Percentiles rank a stretch among this genome's conserved stretches.
Evolutionary conservation across 2,797 vertebrate species (phyloP).

Genomic region (Lagorchestes hirsutus): DNA sequence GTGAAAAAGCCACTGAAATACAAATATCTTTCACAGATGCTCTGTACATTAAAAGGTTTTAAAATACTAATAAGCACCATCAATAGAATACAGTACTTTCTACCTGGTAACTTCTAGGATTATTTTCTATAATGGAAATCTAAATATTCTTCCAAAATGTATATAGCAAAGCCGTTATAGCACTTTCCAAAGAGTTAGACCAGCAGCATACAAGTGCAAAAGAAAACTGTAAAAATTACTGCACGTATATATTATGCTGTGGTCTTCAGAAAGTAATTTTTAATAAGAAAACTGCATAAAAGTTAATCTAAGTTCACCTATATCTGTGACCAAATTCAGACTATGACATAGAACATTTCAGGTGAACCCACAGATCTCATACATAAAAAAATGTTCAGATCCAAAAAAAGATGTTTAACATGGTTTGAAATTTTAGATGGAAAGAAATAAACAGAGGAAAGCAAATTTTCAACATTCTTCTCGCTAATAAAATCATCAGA

Average conservation of each 20-base stretch:
- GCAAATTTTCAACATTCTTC: background rate
- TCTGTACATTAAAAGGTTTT: background rate
- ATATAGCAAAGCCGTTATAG: background rate
- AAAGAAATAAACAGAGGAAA: background rate
- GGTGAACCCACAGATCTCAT: background rate
- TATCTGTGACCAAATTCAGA: slow-evolving; percentile 23
- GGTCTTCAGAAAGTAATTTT: background rate
- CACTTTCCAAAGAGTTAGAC: background rate
- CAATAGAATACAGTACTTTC: background rate
- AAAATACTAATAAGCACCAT: background rate
- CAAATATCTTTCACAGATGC: slow-evolving; percentile 11
- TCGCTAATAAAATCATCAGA: background rate
- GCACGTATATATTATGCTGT: background rate
- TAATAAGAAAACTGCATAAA: background rate
- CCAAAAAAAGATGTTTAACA: background rate
- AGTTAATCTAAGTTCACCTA: background rate
- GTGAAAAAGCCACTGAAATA: slow-evolving; percentile 76
- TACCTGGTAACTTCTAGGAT: background rate
- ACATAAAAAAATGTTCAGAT: background rate
- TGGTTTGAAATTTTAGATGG: background rate
- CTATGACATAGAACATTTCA: background rate
- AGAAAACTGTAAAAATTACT: background rate
- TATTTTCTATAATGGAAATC: background rate
- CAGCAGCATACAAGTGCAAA: background rate
- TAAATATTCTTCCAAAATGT: background rate